Conservation (phyloP, 2,888 invertebrate genomes). For the Antheraea assamensis region DNA sequence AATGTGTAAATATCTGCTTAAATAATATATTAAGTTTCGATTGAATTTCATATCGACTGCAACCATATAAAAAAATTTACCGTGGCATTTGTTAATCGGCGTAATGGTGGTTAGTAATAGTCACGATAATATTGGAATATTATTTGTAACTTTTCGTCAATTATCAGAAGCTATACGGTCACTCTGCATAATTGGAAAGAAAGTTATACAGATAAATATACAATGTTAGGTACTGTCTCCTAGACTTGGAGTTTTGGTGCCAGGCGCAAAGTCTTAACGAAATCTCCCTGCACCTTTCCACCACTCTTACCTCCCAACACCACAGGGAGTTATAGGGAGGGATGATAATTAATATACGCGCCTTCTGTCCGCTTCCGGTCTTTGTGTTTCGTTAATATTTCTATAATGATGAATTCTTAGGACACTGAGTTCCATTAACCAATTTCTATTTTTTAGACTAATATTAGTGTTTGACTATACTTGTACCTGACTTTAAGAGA, state of each 20-base stretch:
- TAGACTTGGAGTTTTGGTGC: slow-evolving; percentile 55
- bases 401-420: slow-evolving; percentile 12
- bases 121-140: neutral
- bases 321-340: slow-evolving; percentile 33
- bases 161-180: neutral
- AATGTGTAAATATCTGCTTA: too few relatives aligned
- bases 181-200: neutral
- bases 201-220: neutral
- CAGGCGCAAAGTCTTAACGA: slow-evolving; percentile 57
- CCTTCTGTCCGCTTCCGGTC: slow-evolving; percentile 23
- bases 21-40: too few relatives aligned
- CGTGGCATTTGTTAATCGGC: too few relatives aligned
- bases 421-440: neutral
- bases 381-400: slow-evolving; percentile 18
- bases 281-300: slow-evolving; percentile 29
- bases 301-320: slow-evolving; percentile 24
- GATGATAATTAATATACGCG: slow-evolving; percentile 64
- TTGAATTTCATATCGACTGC: too few relatives aligned
- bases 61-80: too few relatives aligned
- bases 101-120: neutral
- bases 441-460: neutral
- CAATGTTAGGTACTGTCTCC: slow-evolving; percentile 32
- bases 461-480: too few relatives aligned
- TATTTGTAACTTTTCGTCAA: neutral
- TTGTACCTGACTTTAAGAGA: neutral